Base-by-base conservation (phyloP, 92 coral and sea anemone species). In the Ricordea florida region DNA sequence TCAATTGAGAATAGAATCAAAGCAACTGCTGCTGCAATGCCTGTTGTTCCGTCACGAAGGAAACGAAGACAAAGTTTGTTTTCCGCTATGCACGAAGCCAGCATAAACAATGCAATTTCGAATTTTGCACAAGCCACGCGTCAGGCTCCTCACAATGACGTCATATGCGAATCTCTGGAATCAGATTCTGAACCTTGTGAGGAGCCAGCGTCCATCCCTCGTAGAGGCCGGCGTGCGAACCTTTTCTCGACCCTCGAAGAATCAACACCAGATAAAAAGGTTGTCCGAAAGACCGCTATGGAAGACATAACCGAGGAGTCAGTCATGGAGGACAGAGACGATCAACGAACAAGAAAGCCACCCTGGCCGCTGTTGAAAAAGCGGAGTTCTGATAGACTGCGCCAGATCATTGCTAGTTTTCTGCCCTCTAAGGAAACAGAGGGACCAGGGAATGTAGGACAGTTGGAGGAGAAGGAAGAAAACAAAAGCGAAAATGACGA, bases 41-140 rank as follows among this genome's bases (percentile, higher is more conserved):
- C 57, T 9, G 34, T 35, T 3, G 74, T 26, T 11, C 14, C 72
- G 1, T 67, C 61, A 1, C 17, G 51, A 6, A 16, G 63, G 24
- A 42, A 46, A 22, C 23, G 81, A 66, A 59, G 92, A 9, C 72
- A 63, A 62, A 81, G 92, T 26, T 44, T 87, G 57, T 87, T 87
- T 57, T 87, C 92, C 14, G 79, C 69, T 2, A 62, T 86, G 71
- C 82, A 73, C 15, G 84, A 76, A 6, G 80, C 80, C 2, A 73
- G 80, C 33, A 73, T 73, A 3, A 70, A 37, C 66, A 70, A 41
- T 9, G 77, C 77, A 11, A 70, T 70, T 14, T 70, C 77, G 7
- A 53, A 27, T 20, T 70, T 70, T 30, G 77, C 77, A 18, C 43
- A 38, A 25, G 37, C 35, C 11, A 10, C 56, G 53, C 24, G 37